A percentile compares a stretch with the other conserved stretches of the same genome.
Evolutionary conservation across 2,113 vertebrate species (phyloP).

Genomic region (Acrocephalus arundinaceus): DNA sequence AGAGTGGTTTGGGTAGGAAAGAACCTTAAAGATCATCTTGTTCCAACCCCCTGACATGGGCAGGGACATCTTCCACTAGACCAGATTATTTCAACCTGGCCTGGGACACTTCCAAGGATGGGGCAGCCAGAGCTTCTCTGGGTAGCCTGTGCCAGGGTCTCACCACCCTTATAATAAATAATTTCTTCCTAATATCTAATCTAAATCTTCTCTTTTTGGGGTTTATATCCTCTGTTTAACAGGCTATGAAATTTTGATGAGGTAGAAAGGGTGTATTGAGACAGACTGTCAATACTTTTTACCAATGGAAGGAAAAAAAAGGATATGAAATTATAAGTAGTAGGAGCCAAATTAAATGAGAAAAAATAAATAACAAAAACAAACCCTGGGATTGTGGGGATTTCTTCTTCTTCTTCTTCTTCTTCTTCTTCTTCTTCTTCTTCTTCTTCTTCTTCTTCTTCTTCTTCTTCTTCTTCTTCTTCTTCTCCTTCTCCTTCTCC

Average conservation of each 20-base stretch:
- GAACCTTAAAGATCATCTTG: not conserved
- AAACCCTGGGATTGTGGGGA: fast-evolving
- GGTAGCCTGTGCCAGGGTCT: not conserved
- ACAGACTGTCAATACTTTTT: not conserved
- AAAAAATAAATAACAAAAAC: not conserved
- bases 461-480: no score
- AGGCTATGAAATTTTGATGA: not conserved
- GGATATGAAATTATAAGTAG: not conserved
- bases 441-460: no score
- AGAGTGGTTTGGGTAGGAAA: not conserved
- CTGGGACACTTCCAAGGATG: not conserved
- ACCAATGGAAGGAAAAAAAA: not conserved
- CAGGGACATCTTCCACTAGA: not conserved
- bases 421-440: no score
- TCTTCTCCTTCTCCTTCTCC: no score
- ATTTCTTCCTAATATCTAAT: not conserved
- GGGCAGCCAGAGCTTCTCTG: not conserved
- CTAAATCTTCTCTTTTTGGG: not conserved
- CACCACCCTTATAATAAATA: not conserved
- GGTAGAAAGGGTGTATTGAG: not conserved
- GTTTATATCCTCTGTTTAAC: not conserved
- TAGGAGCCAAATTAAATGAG: not conserved
- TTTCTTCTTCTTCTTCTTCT: no score
- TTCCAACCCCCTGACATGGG: not conserved
- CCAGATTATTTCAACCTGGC: not conserved